Evolutionary conservation across 1,140 invertebrate species (phyloP), one percentile per base, ranked within the genome.

Genomic region (Pollicipes pollicipes): DNA sequence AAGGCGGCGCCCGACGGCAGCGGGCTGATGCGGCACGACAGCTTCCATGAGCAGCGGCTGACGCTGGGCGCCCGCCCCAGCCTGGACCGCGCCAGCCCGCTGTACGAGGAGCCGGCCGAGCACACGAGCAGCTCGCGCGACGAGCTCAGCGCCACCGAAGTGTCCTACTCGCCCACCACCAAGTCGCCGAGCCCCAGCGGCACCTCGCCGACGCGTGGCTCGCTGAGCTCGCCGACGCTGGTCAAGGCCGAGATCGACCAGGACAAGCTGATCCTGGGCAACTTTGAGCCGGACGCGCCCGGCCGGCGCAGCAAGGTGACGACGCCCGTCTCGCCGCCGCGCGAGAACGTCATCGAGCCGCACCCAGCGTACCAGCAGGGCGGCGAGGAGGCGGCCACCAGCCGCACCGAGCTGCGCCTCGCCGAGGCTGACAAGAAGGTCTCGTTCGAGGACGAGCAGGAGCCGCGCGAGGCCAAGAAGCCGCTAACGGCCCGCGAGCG

Each of bases 231-330:
- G 4, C 32, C 32, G 32, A 35, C 32, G 6, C 63, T 64, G 8
- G n/a, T 64, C n/a, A 64, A 64, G 63, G 63, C 63, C 6, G 63
- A 64, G 63, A 64, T 64, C n/a, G 63, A 27, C 24, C 63, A 27
- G 24, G 63, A 64, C 63, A 64, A 64, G 63, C n/a, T 64, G 63
- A 64, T 64, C 63, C 63, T 64, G 8, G 63, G 63, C 63, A 27
- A 64, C 63, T 64, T 64, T 21, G 63, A 64, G 63, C 63, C 63
- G 21, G 24, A 24, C n/a, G 63, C n/a, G 63, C 24, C 63, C 6
- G 63, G 63, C 3, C 24, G 21, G 6, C 63, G 63, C 63, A 64
- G 63, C 63, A 64, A 64, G 24, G 63, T 64, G 63, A 64, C 63
- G 3, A 64, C 63, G 6, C 63, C 63, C 3, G 63, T 64, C 24